phyloP scores from a whole-genome alignment of 2,888 invertebrate species.

The Calliscelio sp. region DNA sequence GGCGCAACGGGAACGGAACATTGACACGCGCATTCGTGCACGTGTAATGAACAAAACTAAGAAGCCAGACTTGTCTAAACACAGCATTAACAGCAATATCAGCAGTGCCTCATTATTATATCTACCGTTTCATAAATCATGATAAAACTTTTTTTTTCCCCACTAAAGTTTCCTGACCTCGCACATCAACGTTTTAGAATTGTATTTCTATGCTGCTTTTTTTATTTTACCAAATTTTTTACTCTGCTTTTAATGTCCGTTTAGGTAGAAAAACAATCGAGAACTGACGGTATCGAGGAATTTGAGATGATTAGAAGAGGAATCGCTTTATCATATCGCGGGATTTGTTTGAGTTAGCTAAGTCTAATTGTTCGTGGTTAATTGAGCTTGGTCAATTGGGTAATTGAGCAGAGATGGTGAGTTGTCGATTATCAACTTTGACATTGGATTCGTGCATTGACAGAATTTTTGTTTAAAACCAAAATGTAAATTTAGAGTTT shows the following conservation, averaged over 20 bases:
- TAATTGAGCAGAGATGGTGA: slow-evolving; percentile 41
- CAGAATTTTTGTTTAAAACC: too few relatives aligned
- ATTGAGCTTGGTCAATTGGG: slow-evolving; percentile 51
- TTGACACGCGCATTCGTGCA: slow-evolving; percentile 65
- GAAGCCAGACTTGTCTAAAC: slow-evolving; percentile 61
- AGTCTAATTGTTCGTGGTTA: slow-evolving; percentile 37
- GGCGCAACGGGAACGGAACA: slow-evolving; percentile 46
- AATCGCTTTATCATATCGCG: slow-evolving; percentile 40
- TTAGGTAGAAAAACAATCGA: not conserved
- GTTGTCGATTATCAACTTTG: slow-evolving; percentile 25
- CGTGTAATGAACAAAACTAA: slow-evolving; percentile 68
- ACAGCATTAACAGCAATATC: slow-evolving; percentile 62
- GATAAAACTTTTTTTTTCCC: slow-evolving; percentile 62
- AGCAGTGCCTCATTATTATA: slow-evolving; percentile 63
- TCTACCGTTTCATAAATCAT: slow-evolving; percentile 69
- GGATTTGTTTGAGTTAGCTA: slow-evolving; percentile 45
- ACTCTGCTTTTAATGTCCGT: too few relatives aligned
- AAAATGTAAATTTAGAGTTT: too few relatives aligned
- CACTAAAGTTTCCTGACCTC: slow-evolving; percentile 65
- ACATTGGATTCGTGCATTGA: slow-evolving; percentile 25
- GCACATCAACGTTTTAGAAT: not conserved
- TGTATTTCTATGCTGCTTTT: too few relatives aligned
- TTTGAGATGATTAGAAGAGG: not conserved
- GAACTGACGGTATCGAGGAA: too few relatives aligned
- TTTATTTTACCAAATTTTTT: too few relatives aligned